Conservation (phyloP, 2,888 invertebrate species). For the Acanthacorydalis orientalis region DNA sequence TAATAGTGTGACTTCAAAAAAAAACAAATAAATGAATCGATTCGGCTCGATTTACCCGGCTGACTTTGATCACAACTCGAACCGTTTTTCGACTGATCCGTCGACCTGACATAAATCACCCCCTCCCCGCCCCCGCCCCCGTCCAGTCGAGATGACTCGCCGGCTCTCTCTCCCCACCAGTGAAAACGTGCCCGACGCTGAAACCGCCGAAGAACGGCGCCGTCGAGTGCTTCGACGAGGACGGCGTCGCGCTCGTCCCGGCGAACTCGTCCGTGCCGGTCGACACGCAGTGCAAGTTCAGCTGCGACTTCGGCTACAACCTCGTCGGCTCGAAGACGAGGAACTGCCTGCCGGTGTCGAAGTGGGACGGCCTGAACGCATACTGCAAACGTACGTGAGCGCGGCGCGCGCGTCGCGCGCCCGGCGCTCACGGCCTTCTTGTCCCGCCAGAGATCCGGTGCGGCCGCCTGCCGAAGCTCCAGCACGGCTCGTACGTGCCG, state of each 20-base stretch:
- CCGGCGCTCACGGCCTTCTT: neutral
- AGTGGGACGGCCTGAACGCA: slow-evolving; percentile 50
- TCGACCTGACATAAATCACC: neutral
- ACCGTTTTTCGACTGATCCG: too few species aligned
- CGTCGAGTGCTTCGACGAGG: slow-evolving; percentile 29
- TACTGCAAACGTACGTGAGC: slow-evolving; percentile 40
- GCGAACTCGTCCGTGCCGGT: slow-evolving; percentile 29
- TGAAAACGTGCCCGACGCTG: slow-evolving; percentile 42
- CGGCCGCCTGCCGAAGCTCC: slow-evolving; percentile 27
- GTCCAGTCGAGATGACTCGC: too few species aligned
- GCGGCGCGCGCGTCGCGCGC: neutral
- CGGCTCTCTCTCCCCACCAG: too few species aligned
- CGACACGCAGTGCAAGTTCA: slow-evolving; percentile 46
- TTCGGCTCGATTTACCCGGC: too few species aligned
- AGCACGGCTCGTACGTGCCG: slow-evolving; percentile 35
- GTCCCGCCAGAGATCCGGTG: neutral
- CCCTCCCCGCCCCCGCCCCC: too few species aligned
- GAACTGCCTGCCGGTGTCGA: slow-evolving; percentile 45
- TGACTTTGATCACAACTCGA: too few species aligned
- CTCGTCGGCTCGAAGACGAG: slow-evolving; percentile 43
- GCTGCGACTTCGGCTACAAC: slow-evolving; percentile 42
- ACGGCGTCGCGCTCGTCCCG: slow-evolving; percentile 17
- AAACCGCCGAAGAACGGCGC: slow-evolving; percentile 36
- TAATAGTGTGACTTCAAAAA: too few species aligned
- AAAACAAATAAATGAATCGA: too few species aligned